These are phyloP conservation scores for Periplaneta americana DNA, from an alignment of 1,140 invertebrate genomes.

Conservation along the genomic window DNA sequence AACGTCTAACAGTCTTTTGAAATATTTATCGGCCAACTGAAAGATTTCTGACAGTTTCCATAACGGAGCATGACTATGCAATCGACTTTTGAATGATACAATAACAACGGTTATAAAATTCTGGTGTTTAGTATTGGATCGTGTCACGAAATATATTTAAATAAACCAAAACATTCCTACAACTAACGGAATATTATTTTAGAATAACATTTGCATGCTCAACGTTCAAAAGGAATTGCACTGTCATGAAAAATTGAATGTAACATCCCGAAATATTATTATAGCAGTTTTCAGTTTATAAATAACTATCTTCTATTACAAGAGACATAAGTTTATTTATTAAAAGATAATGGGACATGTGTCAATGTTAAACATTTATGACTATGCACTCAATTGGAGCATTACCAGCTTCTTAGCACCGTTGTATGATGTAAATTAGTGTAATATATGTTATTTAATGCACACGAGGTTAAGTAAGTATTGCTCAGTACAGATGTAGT, in stretches of 20 bases:
- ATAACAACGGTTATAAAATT: not conserved
- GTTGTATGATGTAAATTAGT: not conserved
- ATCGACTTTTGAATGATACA: not conserved
- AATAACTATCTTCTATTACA: not conserved
- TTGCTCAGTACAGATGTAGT: not conserved
- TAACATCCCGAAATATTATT: not conserved
- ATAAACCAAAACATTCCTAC: not conserved
- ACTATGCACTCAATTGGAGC: too few species aligned
- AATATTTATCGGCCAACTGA: not conserved
- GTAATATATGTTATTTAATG: not conserved
- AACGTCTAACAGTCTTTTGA: not conserved
- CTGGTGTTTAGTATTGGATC: not conserved
- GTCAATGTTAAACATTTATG: too few species aligned
- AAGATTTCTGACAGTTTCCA: not conserved
- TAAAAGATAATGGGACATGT: not conserved
- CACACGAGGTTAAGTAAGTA: not conserved
- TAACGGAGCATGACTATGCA: not conserved
- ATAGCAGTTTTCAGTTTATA: not conserved
- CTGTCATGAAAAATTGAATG: not conserved
- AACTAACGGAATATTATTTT: not conserved
- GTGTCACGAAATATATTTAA: not conserved
- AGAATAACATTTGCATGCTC: not conserved
- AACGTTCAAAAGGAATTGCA: not conserved
- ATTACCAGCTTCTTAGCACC: not conserved
- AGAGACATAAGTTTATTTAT: not conserved